phyloP scores from a whole-genome alignment of 2,113 vertebrate species.

The Tragelaphus scriptus region DNA sequence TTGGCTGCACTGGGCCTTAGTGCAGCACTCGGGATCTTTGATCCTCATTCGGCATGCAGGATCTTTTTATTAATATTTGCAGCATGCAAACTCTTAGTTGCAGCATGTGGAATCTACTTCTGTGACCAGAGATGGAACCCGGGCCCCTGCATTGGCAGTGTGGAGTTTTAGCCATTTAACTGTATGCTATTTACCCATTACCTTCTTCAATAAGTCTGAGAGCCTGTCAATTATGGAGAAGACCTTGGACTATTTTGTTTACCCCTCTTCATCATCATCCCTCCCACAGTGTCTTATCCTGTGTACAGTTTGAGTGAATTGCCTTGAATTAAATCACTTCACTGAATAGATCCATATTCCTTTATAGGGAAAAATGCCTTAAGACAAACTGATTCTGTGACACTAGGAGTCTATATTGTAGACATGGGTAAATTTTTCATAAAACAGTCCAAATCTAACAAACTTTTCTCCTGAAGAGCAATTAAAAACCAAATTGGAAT shows the following conservation, averaged over 20 bases:
- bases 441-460: not conserved
- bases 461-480: not conserved
- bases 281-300: not conserved
- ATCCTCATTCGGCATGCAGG: not conserved
- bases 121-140: not conserved
- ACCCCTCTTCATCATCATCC: fast-evolving
- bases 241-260: not conserved
- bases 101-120: not conserved
- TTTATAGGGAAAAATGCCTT: not conserved
- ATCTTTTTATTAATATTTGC: not conserved
- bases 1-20: not conserved
- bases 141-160: not conserved
- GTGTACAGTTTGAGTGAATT: not conserved
- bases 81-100: not conserved
- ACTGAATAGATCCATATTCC: not conserved
- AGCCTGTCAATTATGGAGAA: not conserved
- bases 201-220: not conserved
- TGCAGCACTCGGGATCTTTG: fast-evolving
- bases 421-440: not conserved
- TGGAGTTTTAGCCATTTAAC: not conserved
- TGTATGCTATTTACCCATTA: too few relatives aligned
- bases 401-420: not conserved
- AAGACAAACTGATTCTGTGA: not conserved
- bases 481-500: not conserved
- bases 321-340: constrained; percentile 17